Base-by-base conservation (phyloP, 2,113 vertebrate species). In the Datnioides undecimradiatus region DNA sequence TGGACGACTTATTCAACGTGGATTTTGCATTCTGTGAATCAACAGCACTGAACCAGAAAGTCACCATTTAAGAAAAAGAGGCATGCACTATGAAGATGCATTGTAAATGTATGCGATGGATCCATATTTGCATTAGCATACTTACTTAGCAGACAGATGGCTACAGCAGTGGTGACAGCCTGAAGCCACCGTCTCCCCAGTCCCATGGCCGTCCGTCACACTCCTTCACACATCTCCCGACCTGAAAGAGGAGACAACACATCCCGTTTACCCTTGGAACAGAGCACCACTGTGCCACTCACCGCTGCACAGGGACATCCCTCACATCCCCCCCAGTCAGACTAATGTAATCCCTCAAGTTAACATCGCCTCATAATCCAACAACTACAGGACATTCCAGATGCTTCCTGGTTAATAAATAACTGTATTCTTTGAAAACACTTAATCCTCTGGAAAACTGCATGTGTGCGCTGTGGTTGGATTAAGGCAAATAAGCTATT, bases 131-230 rank as follows among this genome's bases (percentile, higher is more conserved):
- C 48, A 78, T 84, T 64, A 59, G 76, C 49, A 73, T 85, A 93
- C 94, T 95, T 86, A 95, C 95, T 60, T 55, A 93, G 82, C 82
- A 95, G 85, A 92, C 87, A 93, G 84, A 95, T 84, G 83, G 87
- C 86, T 59, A 91, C 79, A 84, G 84, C 84, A 63, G 87, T 38
- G 75, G 83, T 93, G 93, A 94, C 86, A 87, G 88, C 90, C 87
- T 88, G 90, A 90, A 93, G 87, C 93, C 94, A 92, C 85, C 84
- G 91, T 88, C 89, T 91, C 91, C 93, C 90, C 88, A 84, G 87
- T 93, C 93, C 93, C 95, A 95, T 95, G 92, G 93, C 94, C 92
- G 90, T 88, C 60, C 57, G 82, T 95, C 94, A 95, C 90, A 86
- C 92, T 83, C 78, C 91, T 82, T 92, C 90, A 90, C 90, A 92